Evolutionary conservation across 2,888 invertebrate species (phyloP).

Genomic region (Cosmia pyralina): DNA sequence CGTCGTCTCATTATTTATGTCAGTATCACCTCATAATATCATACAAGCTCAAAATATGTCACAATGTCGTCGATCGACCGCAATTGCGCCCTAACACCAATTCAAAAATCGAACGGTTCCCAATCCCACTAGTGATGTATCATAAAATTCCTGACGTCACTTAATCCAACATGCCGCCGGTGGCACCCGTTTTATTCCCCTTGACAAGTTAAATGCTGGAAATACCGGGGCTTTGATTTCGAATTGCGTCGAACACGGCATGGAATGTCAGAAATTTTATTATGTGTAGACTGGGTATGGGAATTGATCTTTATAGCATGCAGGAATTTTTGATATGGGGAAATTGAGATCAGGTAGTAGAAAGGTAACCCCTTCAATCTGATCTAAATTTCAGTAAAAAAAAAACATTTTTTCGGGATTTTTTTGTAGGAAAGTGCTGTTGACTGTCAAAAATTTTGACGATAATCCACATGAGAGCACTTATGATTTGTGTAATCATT

Average conservation of each 20-base stretch:
- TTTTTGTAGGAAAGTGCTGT: background rate
- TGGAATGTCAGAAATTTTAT: slow-evolving; percentile 10
- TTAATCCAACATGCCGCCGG: slow-evolving; percentile 42
- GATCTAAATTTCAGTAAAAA: too few relatives aligned
- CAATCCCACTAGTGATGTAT: slow-evolving; percentile 17
- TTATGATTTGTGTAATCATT: background rate
- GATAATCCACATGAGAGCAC: background rate
- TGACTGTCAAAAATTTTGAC: background rate
- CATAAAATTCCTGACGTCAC: slow-evolving; percentile 37
- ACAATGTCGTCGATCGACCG: too few relatives aligned
- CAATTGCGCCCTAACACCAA: background rate
- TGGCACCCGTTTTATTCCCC: slow-evolving; percentile 44
- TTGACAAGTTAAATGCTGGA: slow-evolving; percentile 48
- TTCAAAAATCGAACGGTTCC: slow-evolving; percentile 20
- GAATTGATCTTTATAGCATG: background rate
- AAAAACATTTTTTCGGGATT: too few relatives aligned
- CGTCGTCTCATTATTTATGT: background rate
- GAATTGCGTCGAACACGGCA: slow-evolving; percentile 27
- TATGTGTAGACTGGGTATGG: background rate
- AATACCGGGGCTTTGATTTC: slow-evolving; percentile 44
- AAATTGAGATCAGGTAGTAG: background rate
- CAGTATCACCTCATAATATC: background rate
- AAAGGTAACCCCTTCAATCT: too few relatives aligned
- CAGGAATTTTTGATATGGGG: background rate
- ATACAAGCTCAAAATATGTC: background rate